Conservation (phyloP, 2,113 vertebrate genomes). For the Felis chaus region DNA sequence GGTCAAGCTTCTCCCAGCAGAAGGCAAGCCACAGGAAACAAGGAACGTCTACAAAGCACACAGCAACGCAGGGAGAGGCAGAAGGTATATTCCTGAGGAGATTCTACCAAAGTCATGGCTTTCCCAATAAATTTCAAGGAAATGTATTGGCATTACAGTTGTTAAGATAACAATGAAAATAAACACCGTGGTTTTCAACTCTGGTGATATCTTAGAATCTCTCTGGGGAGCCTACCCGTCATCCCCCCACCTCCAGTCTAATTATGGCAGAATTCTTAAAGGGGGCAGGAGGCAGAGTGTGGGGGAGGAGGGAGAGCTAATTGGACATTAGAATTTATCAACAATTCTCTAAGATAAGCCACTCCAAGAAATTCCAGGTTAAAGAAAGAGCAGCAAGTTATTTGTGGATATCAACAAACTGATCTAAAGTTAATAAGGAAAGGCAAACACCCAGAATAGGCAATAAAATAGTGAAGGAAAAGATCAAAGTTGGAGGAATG, state of each 20-base stretch:
- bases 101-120: neutral
- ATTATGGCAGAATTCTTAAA: neutral
- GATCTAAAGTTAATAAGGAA: neutral
- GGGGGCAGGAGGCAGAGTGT: too few species aligned
- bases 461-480: neutral
- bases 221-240: neutral
- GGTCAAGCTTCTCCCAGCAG: neutral
- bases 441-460: neutral
- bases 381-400: neutral
- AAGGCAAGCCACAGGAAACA: neutral
- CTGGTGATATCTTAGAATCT: neutral
- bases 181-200: neutral
- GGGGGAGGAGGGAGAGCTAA: neutral
- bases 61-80: accelerated
- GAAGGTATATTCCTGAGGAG: neutral
- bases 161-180: neutral
- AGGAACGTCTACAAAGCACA: neutral
- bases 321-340: neutral
- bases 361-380: neutral
- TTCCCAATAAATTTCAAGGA: neutral
- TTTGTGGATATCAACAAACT: neutral
- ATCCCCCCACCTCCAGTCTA: neutral
- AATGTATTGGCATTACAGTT: neutral
- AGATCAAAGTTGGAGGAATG: neutral
- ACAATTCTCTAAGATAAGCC: neutral